Evolutionary conservation across 1,140 invertebrate genomes (phyloP), one percentile per base, ranked within the genome.

Genomic region (Macrosteles quadrilineatus): DNA sequence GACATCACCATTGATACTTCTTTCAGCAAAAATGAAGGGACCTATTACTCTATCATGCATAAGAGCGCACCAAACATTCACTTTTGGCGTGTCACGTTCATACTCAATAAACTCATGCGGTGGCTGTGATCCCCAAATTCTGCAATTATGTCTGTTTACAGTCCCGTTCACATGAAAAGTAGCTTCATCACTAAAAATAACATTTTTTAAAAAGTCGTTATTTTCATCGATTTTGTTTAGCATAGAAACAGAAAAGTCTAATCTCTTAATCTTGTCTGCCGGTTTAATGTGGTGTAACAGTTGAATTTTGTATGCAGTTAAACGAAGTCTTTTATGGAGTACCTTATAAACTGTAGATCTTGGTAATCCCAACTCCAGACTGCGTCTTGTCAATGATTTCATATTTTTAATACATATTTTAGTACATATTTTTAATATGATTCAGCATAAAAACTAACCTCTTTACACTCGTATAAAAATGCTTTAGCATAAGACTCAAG

Each of bases 341-440:
- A 50, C 47, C 47, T 50, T 23, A 50, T 50, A n/a, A 19, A 50
- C 47, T 50, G 17, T 50, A 11, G 17, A 50, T 50, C 17, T 50
- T 50, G 21, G 47, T 50, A 50, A 50, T n/a, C 47, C 47, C 6
- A 50, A 50, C 47, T 50, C 47, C 47, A 50, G 47, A 50, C 47
- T 50, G 47, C 47, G 47, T 50, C 47, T 50, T 50, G 47, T 50
- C n/a, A 50, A 50, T n/a, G n/a, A 50, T 50, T 19, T 50, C 47
- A 9, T 50, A 36, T n/a, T n/a, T n/a, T n/a, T n/a, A n/a, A n/a
- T n/a, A n/a, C n/a, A n/a, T n/a, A n/a, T n/a, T n/a, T n/a, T n/a
- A n/a, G n/a, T n/a, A n/a, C n/a, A n/a, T n/a, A n/a, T n/a, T n/a
- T n/a, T n/a, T n/a, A n/a, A n/a, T n/a, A n/a, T n/a, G n/a, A n/a